Evolutionary conservation across 2,797 vertebrate species (phyloP).

Genomic region (Protosalanx chinensis): DNA sequence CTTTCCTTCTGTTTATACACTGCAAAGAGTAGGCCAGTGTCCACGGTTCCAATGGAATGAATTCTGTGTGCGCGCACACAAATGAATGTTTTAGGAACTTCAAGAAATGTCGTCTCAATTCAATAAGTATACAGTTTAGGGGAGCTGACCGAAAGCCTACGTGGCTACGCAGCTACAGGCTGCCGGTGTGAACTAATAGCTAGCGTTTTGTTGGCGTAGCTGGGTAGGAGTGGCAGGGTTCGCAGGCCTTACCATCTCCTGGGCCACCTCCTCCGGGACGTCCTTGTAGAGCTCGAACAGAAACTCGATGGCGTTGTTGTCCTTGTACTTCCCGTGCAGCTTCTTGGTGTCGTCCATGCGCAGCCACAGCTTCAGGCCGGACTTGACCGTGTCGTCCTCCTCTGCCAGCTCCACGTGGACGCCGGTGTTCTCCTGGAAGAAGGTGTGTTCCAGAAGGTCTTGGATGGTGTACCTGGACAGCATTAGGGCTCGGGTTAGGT

Average conservation of each 20-base stretch:
- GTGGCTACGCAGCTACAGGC: too few relatives aligned
- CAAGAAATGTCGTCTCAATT: too few relatives aligned
- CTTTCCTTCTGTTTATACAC: slow-evolving; percentile 14
- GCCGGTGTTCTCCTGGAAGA: slow-evolving; percentile 95
- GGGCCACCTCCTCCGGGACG: slow-evolving; percentile 92
- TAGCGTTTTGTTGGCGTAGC: too few relatives aligned
- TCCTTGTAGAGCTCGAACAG: slow-evolving; percentile 95
- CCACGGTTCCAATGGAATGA: slow-evolving; percentile 19
- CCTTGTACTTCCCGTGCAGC: slow-evolving; percentile 91
- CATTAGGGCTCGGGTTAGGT: background rate
- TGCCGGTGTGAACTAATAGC: too few relatives aligned
- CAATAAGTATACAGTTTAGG: too few relatives aligned
- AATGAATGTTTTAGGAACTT: too few relatives aligned
- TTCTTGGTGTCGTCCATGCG: slow-evolving; percentile 94
- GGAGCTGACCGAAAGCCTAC: too few relatives aligned
- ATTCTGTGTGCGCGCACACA: slow-evolving; percentile 1
- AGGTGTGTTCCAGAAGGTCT: slow-evolving; percentile 92
- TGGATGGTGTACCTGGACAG: slow-evolving; percentile 89
- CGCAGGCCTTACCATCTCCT: slow-evolving; percentile 85
- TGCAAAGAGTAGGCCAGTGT: background rate
- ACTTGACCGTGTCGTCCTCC: slow-evolving; percentile 89
- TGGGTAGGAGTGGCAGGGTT: too few relatives aligned
- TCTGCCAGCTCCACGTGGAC: slow-evolving; percentile 94
- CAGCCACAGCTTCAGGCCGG: slow-evolving; percentile 94
- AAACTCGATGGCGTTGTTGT: slow-evolving; percentile 99